A percentile compares a stretch with the other conserved stretches of the same genome.
phyloP scores from a whole-genome alignment of 2,113 vertebrate species.

The Phylloscopus trochilus region DNA sequence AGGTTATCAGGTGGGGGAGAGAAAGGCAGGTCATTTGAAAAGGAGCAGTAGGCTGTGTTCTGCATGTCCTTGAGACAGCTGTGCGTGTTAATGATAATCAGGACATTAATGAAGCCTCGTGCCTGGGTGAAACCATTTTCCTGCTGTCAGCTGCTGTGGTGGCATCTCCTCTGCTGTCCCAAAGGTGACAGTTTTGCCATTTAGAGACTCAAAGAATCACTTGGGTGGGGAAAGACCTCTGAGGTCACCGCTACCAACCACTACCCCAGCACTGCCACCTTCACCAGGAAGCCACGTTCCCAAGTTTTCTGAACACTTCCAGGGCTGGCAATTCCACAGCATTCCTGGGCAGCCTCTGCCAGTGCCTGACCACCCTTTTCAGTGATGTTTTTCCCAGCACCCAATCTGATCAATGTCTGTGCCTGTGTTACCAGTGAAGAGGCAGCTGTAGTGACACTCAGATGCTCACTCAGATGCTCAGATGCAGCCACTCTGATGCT shows the following conservation, averaged over 20 bases:
- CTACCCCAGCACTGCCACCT: neutral
- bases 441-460: neutral
- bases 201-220: neutral
- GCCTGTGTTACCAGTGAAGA: neutral
- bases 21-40: neutral
- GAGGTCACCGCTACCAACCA: fast-evolving
- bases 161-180: neutral
- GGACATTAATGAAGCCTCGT: neutral
- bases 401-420: neutral
- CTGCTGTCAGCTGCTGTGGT: fast-evolving
- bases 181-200: neutral
- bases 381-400: neutral
- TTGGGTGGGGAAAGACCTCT: neutral
- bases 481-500: neutral
- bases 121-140: neutral
- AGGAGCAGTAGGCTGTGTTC: neutral
- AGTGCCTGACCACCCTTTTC: neutral
- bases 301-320: neutral
- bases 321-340: neutral
- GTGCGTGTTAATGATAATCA: neutral
- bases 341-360: neutral
- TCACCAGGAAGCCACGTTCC: fast-evolving
- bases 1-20: neutral
- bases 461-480: too few relatives aligned
- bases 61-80: neutral